Base-by-base conservation (phyloP, 2,113 vertebrate genomes). In the Saccopteryx leptura region DNA sequence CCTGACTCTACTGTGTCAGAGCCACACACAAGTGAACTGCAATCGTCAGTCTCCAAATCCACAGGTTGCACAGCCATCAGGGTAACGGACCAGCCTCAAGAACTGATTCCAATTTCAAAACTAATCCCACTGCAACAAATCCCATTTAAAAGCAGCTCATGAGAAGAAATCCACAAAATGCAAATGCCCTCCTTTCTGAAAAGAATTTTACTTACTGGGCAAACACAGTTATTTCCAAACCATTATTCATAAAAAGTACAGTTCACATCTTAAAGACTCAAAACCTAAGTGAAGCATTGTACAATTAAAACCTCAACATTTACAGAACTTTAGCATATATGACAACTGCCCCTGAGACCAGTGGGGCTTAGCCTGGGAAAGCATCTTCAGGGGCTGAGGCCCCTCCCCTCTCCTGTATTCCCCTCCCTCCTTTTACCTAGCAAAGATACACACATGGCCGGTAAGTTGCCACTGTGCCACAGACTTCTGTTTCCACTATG, bases 191-290 rank as follows among this genome's bases (percentile, higher is more conserved):
- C 28, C 56, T 60, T 93, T 94, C 75, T 71, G 6, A 61, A 71
- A 85, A 58, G 12, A 11, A 71, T 66, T 80, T 81, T 80, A 56
- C 48, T 65, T 83, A 13, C 26, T 86, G 82, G 69, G 21, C 50
- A 66, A 88, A 88, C 84, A 31, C 39, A 78, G 58, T 80, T 1
- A 94, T 92, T 95, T 90, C 28, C 39, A 84, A 84, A 52, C 9
- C 72, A 68, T 28, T 79, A 61, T 23, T 66, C 31, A 33, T 33
- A 72, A 85, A 60, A 96, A 71, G 78, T 23, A 88, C 13, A 19
- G 8, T 54, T 95, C 17, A 31, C 23, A 81, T 63, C 19, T 56
- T 81, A 79, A 93, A 90, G 31, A 71, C 4, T 8, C 21, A 72
- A 85, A 65, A 50, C 54, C 10, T 23, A 46, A 80, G 52, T 82